Evolutionary conservation across 2,888 invertebrate genomes (phyloP), one percentile per base, ranked within the genome.

Genomic region (Drosophila parthenogenetica): DNA sequence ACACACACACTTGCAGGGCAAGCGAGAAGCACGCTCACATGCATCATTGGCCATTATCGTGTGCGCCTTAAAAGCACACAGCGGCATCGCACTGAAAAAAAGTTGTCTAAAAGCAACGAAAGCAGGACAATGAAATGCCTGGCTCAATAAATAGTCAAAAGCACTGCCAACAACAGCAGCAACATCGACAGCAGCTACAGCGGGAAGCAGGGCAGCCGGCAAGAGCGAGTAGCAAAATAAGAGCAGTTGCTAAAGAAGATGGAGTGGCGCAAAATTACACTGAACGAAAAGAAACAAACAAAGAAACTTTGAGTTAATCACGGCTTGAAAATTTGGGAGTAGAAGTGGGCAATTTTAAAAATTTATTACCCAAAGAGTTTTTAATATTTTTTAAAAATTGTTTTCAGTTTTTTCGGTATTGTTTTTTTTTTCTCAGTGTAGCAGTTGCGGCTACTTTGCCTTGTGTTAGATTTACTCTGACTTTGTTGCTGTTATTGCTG

Each of bases 101-200:
- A 88, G 83, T 88, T 83, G 83, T 84, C 81, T 82, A 82, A 82
- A 81, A 87, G 87, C 75, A 54, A 71, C 37, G 64, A 65, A 60
- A 72, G 79, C 79, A 84, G 84, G 74, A 84, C 86, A 88, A 88
- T 83, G 83, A 79, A 88, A 86, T 72, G 72, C 83, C 69, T 77
- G 57, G 71, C 77, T 72, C 88, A 88, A 84, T 84, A 84, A 88
- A 88, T 84, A 88, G 82, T 85, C 79, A 62, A 88, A 85, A 79
- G 68, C 69, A 81, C 42, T 60, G 69, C 49, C 65, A 73, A 39
- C 59, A 69, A 57, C 43, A 60, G 37, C 57, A 51, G 10, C 45
- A 53, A 42, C 17, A 61, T 40, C 17, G 42, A 25, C 49, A 55
- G 55, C 43, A 60, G 61, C 49, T 8, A 29, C 8, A 29, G 29